These are phyloP conservation scores for Parauchenoglanis punctatus DNA, from an alignment of 2,797 vertebrate species.

Conservation along the genomic window DNA sequence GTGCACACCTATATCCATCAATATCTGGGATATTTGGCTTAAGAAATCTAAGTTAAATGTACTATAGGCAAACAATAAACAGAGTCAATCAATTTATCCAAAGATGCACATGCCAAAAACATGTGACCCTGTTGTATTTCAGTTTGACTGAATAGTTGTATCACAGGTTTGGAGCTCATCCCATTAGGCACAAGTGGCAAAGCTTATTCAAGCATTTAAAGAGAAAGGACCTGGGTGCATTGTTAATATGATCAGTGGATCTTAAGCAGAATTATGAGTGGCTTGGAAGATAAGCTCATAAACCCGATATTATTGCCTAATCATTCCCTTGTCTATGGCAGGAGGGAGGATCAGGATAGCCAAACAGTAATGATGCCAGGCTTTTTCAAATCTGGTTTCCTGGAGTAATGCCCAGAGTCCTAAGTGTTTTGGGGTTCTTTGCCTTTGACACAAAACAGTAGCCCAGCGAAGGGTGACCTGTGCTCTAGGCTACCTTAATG, in stretches of 20 bases:
- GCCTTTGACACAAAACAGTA: background rate
- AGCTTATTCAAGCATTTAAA: conserved; percentile 31
- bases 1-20: background rate
- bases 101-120: background rate
- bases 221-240: conserved; percentile 22
- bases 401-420: conserved; percentile 1
- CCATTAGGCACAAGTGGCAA: background rate
- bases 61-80: conserved; percentile 22
- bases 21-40: background rate
- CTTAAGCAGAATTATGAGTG: conserved; percentile 49
- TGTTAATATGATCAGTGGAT: conserved; percentile 51
- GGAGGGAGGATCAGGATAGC: conserved; percentile 13
- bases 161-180: background rate
- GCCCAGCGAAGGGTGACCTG: background rate
- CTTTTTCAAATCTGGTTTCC: background rate
- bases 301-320: conserved; percentile 38
- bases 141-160: conserved; percentile 16
- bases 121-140: background rate
- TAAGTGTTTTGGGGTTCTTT: background rate
- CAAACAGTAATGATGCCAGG: background rate
- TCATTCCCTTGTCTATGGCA: conserved; percentile 17
- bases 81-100: conserved; percentile 21
- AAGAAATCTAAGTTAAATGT: conserved; percentile 34
- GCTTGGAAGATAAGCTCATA: conserved; percentile 43
- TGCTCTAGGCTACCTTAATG: background rate